phyloP scores from a whole-genome alignment of 2,888 invertebrate species.

The Achlya flavicornis region DNA sequence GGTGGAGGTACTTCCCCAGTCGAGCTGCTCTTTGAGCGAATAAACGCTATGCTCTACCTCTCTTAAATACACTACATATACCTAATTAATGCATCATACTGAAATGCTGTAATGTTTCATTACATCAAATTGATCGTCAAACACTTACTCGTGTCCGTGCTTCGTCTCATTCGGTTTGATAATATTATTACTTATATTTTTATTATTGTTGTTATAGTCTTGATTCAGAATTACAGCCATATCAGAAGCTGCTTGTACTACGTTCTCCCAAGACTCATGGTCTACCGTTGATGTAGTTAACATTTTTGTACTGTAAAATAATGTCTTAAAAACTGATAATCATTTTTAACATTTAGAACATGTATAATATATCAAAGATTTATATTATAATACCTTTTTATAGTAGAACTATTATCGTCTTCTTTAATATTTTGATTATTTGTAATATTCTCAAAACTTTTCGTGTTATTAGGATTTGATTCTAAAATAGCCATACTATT shows the following conservation, averaged over 20 bases:
- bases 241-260: conserved; percentile 67
- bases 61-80: too few species aligned
- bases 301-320: neutral
- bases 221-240: conserved; percentile 63
- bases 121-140: neutral
- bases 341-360: neutral
- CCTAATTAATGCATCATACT: too few species aligned
- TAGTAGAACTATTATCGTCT: neutral
- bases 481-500: neutral
- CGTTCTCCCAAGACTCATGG: conserved; percentile 74
- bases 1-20: too few species aligned
- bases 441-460: neutral
- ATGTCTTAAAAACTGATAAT: neutral
- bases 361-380: too few species aligned
- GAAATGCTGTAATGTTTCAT: too few species aligned
- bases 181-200: neutral
- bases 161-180: neutral
- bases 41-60: too few species aligned
- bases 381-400: neutral
- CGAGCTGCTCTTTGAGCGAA: too few species aligned
- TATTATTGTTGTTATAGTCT: conserved; percentile 19
- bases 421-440: neutral
- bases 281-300: conserved; percentile 54
- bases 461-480: neutral
- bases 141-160: neutral